Evolutionary conservation across 1,140 invertebrate genomes (phyloP), one percentile per base, ranked within the genome.

Genomic region (Fopius arisanus): DNA sequence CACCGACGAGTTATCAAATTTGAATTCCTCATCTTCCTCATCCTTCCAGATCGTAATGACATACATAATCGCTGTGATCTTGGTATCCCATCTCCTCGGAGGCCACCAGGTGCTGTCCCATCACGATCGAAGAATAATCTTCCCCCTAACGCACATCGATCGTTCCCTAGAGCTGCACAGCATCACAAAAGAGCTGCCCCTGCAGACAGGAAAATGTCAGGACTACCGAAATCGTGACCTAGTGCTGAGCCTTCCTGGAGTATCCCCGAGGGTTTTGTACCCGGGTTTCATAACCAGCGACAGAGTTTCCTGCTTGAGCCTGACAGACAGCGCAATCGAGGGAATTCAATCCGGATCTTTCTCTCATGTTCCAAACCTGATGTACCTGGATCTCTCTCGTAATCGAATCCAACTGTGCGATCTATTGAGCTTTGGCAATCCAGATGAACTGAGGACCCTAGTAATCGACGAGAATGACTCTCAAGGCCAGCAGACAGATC

Each of bases 381-480:
- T 74, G 0, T 78, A 82, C 19, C 75, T 88, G 9, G 80, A 84
- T 63, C 63, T 88, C 0, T 82, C 81, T 0, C 76, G 76, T 0
- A 88, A 88, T 69, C 73, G 74, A 0, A 78, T 88, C 3, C 59
- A 80, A 12, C 76, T 72, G 2, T 77, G 77, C 4, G 76, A 82
- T 31, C 26, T 85, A 2, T 59, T 85, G 1, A 78, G 67, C 16
- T 83, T 84, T n/a, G 75, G 74, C 0, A 66, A 74, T 7, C 78
- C 79, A 51, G 3, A 62, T 0, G 78, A 29, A 7, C 28, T 86
- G 12, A 70, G n/a, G 6, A 82, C 75, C 2, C 16, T 87, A 0
- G 73, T 84, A 9, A 48, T 86, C 0, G 80, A 88, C 28, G 79
- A 84, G 9, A 88, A 86, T 41, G 74, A 14, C 26, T 74, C 48